Percentiles rank a stretch among this genome's conserved stretches.
phyloP scores from a whole-genome alignment of 1,140 invertebrate genomes.

The Neoseiulus cucumeris region DNA sequence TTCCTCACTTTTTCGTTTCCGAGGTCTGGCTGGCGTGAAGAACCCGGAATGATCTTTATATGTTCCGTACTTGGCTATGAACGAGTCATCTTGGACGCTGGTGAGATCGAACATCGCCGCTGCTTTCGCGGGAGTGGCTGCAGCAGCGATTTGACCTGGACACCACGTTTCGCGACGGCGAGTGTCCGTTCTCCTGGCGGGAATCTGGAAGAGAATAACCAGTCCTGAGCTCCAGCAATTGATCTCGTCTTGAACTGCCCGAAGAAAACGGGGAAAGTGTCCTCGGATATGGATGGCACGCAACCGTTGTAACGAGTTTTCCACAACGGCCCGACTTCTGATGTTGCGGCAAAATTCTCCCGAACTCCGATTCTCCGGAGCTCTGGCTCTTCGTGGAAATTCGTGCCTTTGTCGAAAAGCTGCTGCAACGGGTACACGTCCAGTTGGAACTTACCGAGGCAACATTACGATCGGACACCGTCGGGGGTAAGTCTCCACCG shows the following conservation, averaged over 20 bases:
- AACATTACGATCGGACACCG: background rate
- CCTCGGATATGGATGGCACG: background rate
- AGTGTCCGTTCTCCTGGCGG: background rate
- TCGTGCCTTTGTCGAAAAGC: background rate
- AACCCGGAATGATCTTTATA: background rate
- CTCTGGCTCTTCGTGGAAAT: background rate
- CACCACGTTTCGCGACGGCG: conserved; percentile 3
- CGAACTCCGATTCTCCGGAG: background rate
- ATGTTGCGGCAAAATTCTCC: background rate
- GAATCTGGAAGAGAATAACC: background rate
- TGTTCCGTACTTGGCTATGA: background rate
- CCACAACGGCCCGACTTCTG: background rate
- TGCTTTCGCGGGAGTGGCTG: background rate
- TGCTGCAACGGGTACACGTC: background rate
- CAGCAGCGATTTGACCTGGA: background rate
- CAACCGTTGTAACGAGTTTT: background rate
- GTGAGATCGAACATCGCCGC: background rate
- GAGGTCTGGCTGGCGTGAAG: background rate
- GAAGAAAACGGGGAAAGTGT: background rate
- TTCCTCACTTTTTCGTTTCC: background rate
- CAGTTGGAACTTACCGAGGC: background rate
- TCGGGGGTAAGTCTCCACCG: background rate
- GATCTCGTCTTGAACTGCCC: background rate
- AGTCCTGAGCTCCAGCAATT: background rate
- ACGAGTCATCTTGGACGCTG: background rate